Base-by-base conservation (phyloP, 2,113 vertebrate species). In the Mirounga angustirostris region DNA sequence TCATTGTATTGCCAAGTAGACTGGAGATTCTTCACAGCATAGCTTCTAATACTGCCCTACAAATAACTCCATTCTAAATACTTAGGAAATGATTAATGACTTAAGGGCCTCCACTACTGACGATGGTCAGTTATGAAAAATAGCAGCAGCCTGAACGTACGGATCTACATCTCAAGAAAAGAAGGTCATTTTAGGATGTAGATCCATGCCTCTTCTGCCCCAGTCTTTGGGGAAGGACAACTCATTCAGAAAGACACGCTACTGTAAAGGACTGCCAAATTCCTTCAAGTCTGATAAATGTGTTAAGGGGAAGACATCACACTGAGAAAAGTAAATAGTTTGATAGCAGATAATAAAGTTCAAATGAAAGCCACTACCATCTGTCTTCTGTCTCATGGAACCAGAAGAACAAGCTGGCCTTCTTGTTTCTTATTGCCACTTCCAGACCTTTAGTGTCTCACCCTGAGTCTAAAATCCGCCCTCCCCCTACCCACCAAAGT, bases 1-100 rank as follows among this genome's bases (percentile, higher is more conserved):
- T 94, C 63, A 93, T 73, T 73, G 36, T 52, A 52, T 81, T 89
- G 65, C 8, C 46, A 83, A 46, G 13, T 30, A 87, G 18, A 89
- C 13, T 14, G 65, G 46, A 82, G 65, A 79, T 73, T 7, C 7
- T 95, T 93, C 74, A 83, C 78, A 63, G 22, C 24, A 6, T 30
- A 67, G 16, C 89, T 96, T 89, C 88, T 91, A 94, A 85, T 4
- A 36, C 7, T 80, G 22, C 9, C 58, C 61, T 91, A 96, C 43
- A 73, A 93, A 93, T 87, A 94, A 80, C 54, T 93, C 78, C 36
- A 71, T 81, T 96, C 92, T 89, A 85, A 91, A 76, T 85, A 69
- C 52, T 96, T 79, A 85, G 22, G 14, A 87, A 81, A 85, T 81
- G 40, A 91, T 87, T 93, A 91, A 87, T 80, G 52, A 85, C 19